phyloP scores from a whole-genome alignment of 2,113 vertebrate genomes.

The Reinhardtius hippoglossoides region DNA sequence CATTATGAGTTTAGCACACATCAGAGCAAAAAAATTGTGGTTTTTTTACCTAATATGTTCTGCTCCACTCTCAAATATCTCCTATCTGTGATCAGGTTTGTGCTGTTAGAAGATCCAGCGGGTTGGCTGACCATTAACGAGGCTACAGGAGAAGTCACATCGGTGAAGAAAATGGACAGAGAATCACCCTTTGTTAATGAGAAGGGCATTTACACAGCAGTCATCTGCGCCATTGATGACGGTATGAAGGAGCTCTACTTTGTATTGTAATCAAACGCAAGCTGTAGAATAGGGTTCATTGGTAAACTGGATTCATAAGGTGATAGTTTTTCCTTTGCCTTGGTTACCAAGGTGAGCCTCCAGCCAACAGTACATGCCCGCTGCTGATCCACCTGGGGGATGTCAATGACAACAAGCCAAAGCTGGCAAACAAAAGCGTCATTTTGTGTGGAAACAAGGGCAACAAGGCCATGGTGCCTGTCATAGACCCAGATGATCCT shows the following conservation, averaged over 20 bases:
- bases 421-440: constrained; percentile 47
- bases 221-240: constrained; percentile 76
- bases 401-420: constrained; percentile 79
- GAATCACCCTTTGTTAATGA: constrained; percentile 81
- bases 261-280: neutral
- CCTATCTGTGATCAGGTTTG: constrained; percentile 70
- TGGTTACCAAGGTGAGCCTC: constrained; percentile 78
- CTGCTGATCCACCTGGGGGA: constrained; percentile 82
- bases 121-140: constrained; percentile 80
- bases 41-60: neutral
- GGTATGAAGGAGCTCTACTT: constrained; percentile 71
- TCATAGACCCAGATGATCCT: constrained; percentile 58
- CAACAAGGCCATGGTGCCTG: constrained; percentile 60
- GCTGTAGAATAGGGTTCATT: neutral
- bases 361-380: constrained; percentile 77
- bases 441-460: constrained; percentile 75
- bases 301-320: neutral
- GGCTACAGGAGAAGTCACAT: constrained; percentile 78
- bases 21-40: too few relatives aligned
- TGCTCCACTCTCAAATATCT: neutral
- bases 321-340: neutral
- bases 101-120: constrained; percentile 76
- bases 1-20: too few relatives aligned
- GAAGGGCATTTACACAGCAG: constrained; percentile 74
- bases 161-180: constrained; percentile 79